Evolutionary conservation across 1,140 invertebrate genomes (phyloP).

Genomic region (Microplitis demolitor): DNA sequence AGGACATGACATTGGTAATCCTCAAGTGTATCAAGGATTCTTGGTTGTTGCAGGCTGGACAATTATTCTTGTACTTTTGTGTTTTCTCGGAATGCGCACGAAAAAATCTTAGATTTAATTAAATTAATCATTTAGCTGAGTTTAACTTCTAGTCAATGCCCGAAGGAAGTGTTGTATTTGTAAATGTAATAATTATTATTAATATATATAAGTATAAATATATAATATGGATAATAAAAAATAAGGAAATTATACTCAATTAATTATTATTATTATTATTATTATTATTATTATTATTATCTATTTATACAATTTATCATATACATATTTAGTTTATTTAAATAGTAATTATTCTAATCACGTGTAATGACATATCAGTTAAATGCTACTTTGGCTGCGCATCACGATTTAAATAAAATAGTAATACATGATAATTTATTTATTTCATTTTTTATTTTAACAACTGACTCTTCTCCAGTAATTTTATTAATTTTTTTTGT

Average conservation of each 20-base stretch:
- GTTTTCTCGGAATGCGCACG: slow-evolving; percentile 54
- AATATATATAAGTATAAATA: neutral
- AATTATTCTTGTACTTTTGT: slow-evolving; percentile 51
- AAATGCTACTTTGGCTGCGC: slow-evolving; percentile 6
- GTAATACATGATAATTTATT: neutral
- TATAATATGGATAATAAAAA: neutral
- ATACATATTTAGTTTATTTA: neutral
- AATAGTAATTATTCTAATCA: neutral
- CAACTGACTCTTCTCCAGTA: neutral
- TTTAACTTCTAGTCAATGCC: slow-evolving; percentile 26
- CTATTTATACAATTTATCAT: neutral
- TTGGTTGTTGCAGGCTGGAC: slow-evolving; percentile 66
- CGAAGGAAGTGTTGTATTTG: neutral
- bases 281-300: neutral
- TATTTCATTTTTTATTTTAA: neutral
- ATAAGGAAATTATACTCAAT: neutral
- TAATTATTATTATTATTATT: neutral
- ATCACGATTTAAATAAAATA: neutral
- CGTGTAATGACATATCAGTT: neutral
- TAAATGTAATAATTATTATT: neutral
- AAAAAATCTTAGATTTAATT: slow-evolving; percentile 18
- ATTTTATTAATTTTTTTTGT: neutral
- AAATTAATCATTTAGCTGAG: neutral
- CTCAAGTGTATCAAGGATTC: slow-evolving; percentile 66
- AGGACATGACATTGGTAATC: slow-evolving; percentile 62